Evolutionary conservation across 2,888 invertebrate genomes (phyloP), one percentile per base, ranked within the genome.

Genomic region (Caenorhabditis angaria): DNA sequence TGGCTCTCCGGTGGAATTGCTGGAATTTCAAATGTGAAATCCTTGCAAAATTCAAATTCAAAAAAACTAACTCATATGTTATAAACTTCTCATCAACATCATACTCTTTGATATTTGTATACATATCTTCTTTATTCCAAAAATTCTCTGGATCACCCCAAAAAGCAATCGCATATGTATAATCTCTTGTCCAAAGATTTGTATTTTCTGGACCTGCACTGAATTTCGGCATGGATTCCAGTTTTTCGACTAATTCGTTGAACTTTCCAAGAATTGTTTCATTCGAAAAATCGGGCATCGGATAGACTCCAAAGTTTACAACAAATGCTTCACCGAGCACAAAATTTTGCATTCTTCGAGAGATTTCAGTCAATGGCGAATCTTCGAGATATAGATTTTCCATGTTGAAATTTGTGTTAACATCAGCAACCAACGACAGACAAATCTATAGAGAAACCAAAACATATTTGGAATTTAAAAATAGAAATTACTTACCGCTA

Each of bases 331-430:
- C 83, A 28, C 77, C 73, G 10, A 84, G 74, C n/a, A 84, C 78
- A 27, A 84, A 84, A 50, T 78, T 65, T 71, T 85, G 85, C 85
- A 86, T 86, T 59, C 77, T 77, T 24, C 81, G 41, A 0, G 84
- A 83, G 55, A 85, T 82, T 29, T 83, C 82, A 1, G 85, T 85
- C 14, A 85, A 73, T 1, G 85, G 85, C n/a, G 83, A 83, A 25
- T 82, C 79, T 47, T 75, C 78, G 51, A 84, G 65, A 65, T 86
- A 84, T 35, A 86, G 73, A 59, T 85, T 85, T 64, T 84, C 84
- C 85, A 85, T 85, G 74, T 85, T 82, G 65, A 85, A 85, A 57
- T 85, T 70, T 0, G 85, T 85, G 75, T 83, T 85, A 47, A 85
- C 85, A 24, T 82, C 56, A 0, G 84, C 79, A 51, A 84, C 81